Conservation (phyloP, 2,113 vertebrate genomes). For the Indri indri region DNA sequence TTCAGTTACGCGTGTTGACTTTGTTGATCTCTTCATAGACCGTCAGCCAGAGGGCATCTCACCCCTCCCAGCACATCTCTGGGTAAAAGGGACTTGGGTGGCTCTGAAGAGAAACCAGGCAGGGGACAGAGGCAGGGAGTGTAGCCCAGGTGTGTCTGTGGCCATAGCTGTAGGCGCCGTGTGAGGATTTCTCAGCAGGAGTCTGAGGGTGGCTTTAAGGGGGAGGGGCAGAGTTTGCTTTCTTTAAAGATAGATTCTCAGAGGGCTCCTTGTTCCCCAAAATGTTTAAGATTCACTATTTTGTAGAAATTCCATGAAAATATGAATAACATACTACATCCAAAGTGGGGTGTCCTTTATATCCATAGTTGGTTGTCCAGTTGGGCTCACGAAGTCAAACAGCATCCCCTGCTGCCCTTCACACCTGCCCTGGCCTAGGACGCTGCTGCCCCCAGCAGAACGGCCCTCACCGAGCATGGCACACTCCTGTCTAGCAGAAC, state of each 20-base stretch:
- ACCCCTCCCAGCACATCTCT: neutral
- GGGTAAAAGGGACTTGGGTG: neutral
- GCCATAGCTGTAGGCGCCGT: neutral
- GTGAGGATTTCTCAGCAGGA: neutral
- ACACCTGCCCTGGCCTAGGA: neutral
- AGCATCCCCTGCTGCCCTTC: neutral
- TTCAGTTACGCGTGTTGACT: neutral
- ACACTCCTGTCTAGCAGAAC: neutral
- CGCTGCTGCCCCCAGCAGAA: too few species aligned
- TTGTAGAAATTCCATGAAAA: neutral
- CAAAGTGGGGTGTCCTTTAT: neutral
- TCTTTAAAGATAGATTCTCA: neutral
- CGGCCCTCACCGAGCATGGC: rapidly evolving
- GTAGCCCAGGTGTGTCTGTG: neutral
- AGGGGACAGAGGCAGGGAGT: neutral
- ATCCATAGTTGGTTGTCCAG: neutral
- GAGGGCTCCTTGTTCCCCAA: neutral
- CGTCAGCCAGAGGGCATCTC: neutral
- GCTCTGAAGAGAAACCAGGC: neutral
- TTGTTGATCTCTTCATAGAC: neutral
- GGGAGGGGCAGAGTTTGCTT: neutral
- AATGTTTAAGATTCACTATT: neutral
- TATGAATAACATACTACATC: too few species aligned
- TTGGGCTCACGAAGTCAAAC: neutral
- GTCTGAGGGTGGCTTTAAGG: rapidly evolving